A percentile compares a stretch with the other conserved stretches of the same genome.
These are phyloP conservation scores for Microtus ochrogaster DNA, from an alignment of 2,113 vertebrate genomes.

Conservation along the genomic window DNA sequence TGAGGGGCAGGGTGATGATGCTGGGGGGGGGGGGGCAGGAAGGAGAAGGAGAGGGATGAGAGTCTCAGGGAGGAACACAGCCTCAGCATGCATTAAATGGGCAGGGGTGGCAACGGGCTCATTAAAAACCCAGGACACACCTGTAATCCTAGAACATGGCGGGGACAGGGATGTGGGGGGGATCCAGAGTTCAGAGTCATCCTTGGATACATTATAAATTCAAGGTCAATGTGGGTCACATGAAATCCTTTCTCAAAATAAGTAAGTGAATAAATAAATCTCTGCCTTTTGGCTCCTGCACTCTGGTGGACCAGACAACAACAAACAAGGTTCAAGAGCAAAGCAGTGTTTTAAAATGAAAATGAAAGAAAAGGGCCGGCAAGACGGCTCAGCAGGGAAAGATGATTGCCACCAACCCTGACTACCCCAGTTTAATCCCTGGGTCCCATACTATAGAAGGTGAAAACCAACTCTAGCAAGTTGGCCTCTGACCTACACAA, in stretches of 20 bases:
- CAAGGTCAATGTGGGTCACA: neutral
- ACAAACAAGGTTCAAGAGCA: neutral
- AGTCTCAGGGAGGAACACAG: neutral
- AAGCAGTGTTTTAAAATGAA: neutral
- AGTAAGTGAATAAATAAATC: neutral
- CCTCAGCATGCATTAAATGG: neutral
- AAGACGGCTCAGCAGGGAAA: neutral
- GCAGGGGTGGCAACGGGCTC: neutral
- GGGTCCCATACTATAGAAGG: neutral
- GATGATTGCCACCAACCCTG: neutral
- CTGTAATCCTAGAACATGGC: neutral
- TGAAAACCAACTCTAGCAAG: neutral
- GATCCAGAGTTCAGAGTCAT: neutral
- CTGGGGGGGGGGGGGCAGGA: neutral
- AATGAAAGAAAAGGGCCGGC: neutral
- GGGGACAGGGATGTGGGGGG: too few species aligned
- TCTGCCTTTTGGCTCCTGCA: neutral
- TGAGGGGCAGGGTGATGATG: neutral
- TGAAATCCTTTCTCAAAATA: neutral
- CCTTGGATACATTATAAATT: neutral
- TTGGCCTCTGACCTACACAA: neutral
- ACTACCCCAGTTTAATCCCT: neutral
- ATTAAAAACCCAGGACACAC: neutral
- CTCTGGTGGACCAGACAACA: neutral
- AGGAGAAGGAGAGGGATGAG: neutral